phyloP scores from a whole-genome alignment of 2,888 invertebrate species.

The Idaea aversata region DNA sequence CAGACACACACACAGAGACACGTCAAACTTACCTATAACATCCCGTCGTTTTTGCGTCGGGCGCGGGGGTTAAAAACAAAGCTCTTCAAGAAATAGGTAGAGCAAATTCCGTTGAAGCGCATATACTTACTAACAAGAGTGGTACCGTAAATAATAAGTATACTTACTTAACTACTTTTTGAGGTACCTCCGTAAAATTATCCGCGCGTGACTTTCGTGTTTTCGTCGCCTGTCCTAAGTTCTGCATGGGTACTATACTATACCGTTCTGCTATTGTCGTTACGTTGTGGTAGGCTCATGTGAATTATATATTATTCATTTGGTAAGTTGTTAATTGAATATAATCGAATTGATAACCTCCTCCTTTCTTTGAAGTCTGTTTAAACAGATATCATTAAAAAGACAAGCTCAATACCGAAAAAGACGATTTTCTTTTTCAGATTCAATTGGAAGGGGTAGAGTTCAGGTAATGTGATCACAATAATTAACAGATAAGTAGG shows the following conservation, averaged over 20 bases:
- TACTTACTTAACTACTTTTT: neutral
- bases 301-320: slow-evolving; percentile 19
- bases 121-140: neutral
- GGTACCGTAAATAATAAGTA: neutral
- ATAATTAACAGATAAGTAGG: neutral
- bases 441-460: too few species aligned
- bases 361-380: too few species aligned
- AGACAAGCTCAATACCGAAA: too few species aligned
- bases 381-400: too few species aligned
- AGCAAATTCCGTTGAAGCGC: neutral
- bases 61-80: too few species aligned
- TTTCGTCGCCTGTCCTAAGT: neutral
- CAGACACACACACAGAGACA: too few species aligned
- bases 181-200: neutral
- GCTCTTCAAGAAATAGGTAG: neutral
- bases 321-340: slow-evolving; percentile 4
- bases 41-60: too few species aligned
- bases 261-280: slow-evolving; percentile 32
- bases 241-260: slow-evolving; percentile 13
- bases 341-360: slow-evolving; percentile 8
- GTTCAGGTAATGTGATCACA: too few species aligned
- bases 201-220: neutral
- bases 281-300: slow-evolving; percentile 20
- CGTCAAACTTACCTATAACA: too few species aligned
- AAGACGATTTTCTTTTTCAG: too few species aligned